Base-by-base conservation (phyloP, 2,797 vertebrate species). In the Manis crassicaudata region DNA sequence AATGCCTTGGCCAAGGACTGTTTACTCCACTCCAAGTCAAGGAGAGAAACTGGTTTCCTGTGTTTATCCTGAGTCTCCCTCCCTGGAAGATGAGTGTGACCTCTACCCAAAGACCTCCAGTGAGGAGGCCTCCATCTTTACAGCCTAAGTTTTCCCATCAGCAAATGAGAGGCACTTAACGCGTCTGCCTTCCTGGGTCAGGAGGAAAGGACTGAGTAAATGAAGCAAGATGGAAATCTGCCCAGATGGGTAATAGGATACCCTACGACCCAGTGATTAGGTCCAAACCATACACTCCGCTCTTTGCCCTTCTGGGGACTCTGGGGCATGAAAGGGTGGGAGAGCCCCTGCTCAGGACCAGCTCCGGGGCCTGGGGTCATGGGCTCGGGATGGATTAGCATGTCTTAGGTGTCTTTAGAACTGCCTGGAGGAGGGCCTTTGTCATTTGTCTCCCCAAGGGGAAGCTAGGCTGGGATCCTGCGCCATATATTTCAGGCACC, bases 161-260 rank as follows among this genome's bases (percentile, higher is more conserved):
- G 83, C 43, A 60, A 79, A 62, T 52, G 77, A 70, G 67, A 85
- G n/a, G 23, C n/a, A 50, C 50, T 76, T 80, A 40, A 25, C 29
- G 7, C 14, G 1, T 56, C 70, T 23, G 13, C 32, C 25, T 76
- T 43, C 2, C 29, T 23, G 27, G 21, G 29, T 88, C 79, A 5
- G 32, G 37, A 90, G 16, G 76, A 56, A 86, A 91, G 29, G 7
- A 37, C 37, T 13, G 29, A 88, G 13, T n/a, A 35, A 32, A 83
- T 11, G 43, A 87, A 88, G 35, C 29, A 60, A 68, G 72, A 75
- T 68, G 79, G 93, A 96, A 95, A 94, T 67, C 75, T 63, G 73
- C 82, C 54, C 54, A 0, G 67, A 56, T 40, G 50, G 73, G 11
- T 46, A 46, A 46, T 46, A 46, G 10, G 46, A 46, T 46, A 46